Evolutionary conservation across 2,113 vertebrate genomes (phyloP).

Genomic region (Podarcis muralis): DNA sequence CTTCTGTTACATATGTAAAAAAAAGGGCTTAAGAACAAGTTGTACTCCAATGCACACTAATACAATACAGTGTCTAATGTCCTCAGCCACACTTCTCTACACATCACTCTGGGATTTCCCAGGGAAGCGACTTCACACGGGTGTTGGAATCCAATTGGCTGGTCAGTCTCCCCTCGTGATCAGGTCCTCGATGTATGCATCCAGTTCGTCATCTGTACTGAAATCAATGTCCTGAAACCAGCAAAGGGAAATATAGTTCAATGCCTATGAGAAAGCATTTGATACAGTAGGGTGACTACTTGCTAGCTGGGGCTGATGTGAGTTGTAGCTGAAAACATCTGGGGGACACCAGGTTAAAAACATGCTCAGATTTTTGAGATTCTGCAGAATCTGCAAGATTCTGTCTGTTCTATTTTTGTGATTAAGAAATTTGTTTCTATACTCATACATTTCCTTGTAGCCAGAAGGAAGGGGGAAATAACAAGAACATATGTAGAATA

Average conservation of each 20-base stretch:
- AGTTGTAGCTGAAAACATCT: no score
- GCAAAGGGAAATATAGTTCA: background rate
- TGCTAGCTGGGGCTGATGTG: no score
- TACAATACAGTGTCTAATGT: background rate
- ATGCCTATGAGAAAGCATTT: background rate
- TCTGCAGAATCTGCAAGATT: no score
- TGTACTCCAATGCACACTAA: conserved; percentile 53
- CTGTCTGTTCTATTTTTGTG: no score
- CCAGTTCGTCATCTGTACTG: conserved; percentile 96
- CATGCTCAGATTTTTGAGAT: no score
- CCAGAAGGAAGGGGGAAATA: no score
- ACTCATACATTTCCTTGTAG: no score
- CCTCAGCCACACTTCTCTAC: background rate
- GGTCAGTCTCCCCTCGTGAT: conserved; percentile 93
- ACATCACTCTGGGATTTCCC: background rate
- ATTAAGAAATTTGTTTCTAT: no score
- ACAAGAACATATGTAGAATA: no score
- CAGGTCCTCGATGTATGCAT: conserved; percentile 97
- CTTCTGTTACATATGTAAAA: conserved; percentile 38
- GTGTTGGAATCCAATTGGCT: conserved; percentile 21
- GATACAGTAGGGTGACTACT: no score
- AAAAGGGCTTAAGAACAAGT: conserved; percentile 51
- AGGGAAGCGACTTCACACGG: conserved; percentile 14
- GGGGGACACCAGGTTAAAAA: no score
- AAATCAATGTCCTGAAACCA: conserved; percentile 94